A percentile compares a stretch with the other conserved stretches of the same genome.
Evolutionary conservation across 2,888 invertebrate genomes (phyloP).

Genomic region (Fragum fragum): DNA sequence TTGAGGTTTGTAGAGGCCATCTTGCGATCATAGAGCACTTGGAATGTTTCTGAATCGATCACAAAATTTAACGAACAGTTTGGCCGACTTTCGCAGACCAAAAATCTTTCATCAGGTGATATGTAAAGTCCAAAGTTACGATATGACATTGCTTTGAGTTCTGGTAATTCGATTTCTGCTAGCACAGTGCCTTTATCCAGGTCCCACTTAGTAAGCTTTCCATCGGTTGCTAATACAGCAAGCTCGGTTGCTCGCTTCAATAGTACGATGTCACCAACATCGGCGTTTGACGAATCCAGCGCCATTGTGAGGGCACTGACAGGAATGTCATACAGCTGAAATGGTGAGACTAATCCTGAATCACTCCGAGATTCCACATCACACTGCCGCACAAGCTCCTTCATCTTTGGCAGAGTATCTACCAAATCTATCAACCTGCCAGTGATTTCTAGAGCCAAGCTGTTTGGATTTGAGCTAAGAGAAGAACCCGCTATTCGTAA

Average conservation of each 20-base stretch:
- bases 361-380: slow-evolving; percentile 42
- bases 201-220: slow-evolving; percentile 56
- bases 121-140: slow-evolving; percentile 45
- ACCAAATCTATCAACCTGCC: slow-evolving; percentile 93
- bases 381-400: slow-evolving; percentile 54
- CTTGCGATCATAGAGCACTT: slow-evolving; percentile 51
- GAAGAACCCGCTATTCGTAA: slow-evolving; percentile 89
- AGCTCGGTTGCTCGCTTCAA: slow-evolving; percentile 53
- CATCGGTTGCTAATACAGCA: slow-evolving; percentile 48
- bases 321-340: slow-evolving; percentile 62
- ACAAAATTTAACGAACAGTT: slow-evolving; percentile 35
- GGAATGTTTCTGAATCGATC: slow-evolving; percentile 50
- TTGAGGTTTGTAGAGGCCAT: slow-evolving; percentile 35
- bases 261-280: slow-evolving; percentile 55
- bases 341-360: slow-evolving; percentile 55
- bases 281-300: slow-evolving; percentile 51
- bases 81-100: slow-evolving; percentile 50
- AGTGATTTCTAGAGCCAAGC: slow-evolving; percentile 96
- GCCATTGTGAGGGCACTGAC: slow-evolving; percentile 57
- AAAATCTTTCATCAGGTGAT: slow-evolving; percentile 52
- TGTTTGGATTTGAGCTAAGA: slow-evolving; percentile 95
- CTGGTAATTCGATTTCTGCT: slow-evolving; percentile 45
- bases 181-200: slow-evolving; percentile 56
- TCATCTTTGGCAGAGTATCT: slow-evolving; percentile 53
- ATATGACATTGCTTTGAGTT: slow-evolving; percentile 47